phyloP scores from a whole-genome alignment of 2,113 vertebrate genomes.

The Colinus virginianus region DNA sequence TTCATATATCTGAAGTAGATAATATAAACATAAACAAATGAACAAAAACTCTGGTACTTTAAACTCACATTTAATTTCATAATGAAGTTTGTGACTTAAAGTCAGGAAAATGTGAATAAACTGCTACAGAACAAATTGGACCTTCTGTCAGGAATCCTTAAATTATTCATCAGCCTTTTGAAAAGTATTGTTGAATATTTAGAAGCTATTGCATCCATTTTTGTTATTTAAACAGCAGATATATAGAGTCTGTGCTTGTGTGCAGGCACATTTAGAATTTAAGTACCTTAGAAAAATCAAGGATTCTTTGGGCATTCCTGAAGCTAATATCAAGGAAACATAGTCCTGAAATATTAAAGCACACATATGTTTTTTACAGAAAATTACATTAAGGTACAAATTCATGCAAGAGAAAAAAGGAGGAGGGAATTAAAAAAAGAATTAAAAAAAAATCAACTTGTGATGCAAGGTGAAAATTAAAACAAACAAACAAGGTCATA shows the following conservation, averaged over 20 bases:
- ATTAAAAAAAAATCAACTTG: neutral
- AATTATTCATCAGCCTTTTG: slow-evolving; percentile 45
- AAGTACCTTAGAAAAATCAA: neutral
- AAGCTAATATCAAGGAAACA: neutral
- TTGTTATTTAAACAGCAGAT: neutral
- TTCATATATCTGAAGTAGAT: neutral
- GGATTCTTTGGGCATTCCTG: neutral
- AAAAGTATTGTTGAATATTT: neutral
- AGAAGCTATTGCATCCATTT: slow-evolving; percentile 8
- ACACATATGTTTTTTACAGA: neutral
- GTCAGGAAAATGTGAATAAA: neutral
- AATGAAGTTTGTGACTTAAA: slow-evolving; percentile 11
- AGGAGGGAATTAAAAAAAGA: rapidly evolving
- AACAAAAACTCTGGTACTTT: neutral
- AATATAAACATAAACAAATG: neutral
- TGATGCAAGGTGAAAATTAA: neutral
- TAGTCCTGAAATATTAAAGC: neutral
- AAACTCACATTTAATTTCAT: slow-evolving; percentile 13
- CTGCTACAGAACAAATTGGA: neutral
- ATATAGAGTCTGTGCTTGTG: neutral
- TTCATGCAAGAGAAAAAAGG: neutral
- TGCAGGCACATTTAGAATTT: neutral
- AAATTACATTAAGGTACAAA: neutral
- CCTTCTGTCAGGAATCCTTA: slow-evolving; percentile 5
- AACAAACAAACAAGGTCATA: neutral